Base-by-base conservation (phyloP, 2,797 vertebrate genomes). In the Karalla daura region DNA sequence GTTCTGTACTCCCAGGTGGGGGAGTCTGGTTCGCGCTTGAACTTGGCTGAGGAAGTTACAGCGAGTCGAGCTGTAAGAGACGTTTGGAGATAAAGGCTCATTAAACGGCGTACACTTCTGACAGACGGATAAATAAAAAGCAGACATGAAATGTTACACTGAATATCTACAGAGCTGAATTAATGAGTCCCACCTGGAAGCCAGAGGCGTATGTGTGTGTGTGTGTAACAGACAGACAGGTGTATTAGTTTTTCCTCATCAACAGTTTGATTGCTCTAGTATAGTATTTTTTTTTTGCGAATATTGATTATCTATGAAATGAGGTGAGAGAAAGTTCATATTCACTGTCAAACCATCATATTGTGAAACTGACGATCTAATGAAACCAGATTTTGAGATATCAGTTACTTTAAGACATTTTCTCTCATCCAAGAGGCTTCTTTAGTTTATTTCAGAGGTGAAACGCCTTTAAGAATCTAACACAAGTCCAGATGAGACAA, bases 121-220 rank as follows among this genome's bases (percentile, higher is more conserved):
- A 59, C 46, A 68, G 28, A 62, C 17, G 41, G 58, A 53, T 56
- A 66, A 56, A 59, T 39, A 60, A 23, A 64, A 9, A 23, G 14
- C 13, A 30, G 35, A 59, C 37, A 52, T 53, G 14, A 62, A 75
- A 70, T 40, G 20, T 51, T 24, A 49, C 17, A 0, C 5, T 66
- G 45, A 55, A 58, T 50, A 39, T 75, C n/a, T 41, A 30, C 39
- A 0, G 32, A 50, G 30, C 60, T 23, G 20, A 69, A 56, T 69
- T 82, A 88, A 82, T 74, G 71, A 85, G 55, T 84, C 74, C 74
- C 78, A 32, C 14, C 59, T 79, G 81, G 39, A 76, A 37, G 33
- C 28, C 5, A 15, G 17, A 35, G 23, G 37, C 8, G 5, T 44
- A 15, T 54, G n/a, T 66, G 36, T 39, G 37, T 7, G 5, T 44